Evolutionary conservation across 2,113 vertebrate genomes (phyloP), one percentile per base, ranked within the genome.

Genomic region (Sarotherodon lohbergeri): DNA sequence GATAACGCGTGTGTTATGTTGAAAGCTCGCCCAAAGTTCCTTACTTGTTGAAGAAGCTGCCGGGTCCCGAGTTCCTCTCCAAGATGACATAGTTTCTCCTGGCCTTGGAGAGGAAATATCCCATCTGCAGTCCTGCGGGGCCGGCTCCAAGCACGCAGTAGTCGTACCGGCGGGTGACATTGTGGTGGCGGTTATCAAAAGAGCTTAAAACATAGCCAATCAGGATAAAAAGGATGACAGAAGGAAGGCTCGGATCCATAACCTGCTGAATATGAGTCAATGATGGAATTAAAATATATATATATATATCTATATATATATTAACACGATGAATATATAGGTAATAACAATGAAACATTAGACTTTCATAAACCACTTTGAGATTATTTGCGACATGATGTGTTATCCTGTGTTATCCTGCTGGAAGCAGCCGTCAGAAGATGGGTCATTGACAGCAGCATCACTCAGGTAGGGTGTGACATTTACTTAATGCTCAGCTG

Each of bases 141-240:
- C 99, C 99, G 0, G 98, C 98, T 29, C 99, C 99, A 1, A 99
- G 94, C 39, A 99, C 82, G 9, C 99, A 99, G 96, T 99, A 99
- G 86, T 98, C 97, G 61, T 96, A 94, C 88, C 78, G 95, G 50
- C 13, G 59, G 83, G 93, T 94, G 71, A 16, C 85, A 71, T 94
- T 91, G 78, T 52, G 48, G 56, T 83, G 63, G 29, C 41, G 80
- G 5, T 85, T 19, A 19, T 88, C 87, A 52, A 56, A 71, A 2
- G 50, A 85, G 84, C 86, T 91, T 34, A 63, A 17, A 48, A 91
- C 86, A 73, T 91, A 87, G 63, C 90, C 86, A 43, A 90, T 63
- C 48, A 95, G 27, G 59, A 95, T 46, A 88, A 91, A 46, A 32
- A 95, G 46, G 32, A 94, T 84, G 41, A 88, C 83, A 88, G 34